These are phyloP conservation scores for Monopis laevigella DNA, from an alignment of 2,888 invertebrate genomes.

Conservation along the genomic window DNA sequence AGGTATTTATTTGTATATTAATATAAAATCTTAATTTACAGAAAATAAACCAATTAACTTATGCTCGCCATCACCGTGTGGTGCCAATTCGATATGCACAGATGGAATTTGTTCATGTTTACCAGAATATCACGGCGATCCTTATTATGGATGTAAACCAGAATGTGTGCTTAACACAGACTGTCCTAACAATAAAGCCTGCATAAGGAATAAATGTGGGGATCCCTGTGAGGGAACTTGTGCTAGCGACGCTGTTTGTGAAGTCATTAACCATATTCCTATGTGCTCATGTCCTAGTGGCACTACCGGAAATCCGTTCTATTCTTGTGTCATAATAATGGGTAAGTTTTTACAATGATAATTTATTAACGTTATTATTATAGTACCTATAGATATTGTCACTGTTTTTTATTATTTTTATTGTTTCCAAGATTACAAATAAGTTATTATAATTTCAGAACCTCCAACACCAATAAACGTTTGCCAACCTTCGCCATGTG, in stretches of 20 bases:
- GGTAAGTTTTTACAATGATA: no score
- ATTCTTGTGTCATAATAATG: constrained; percentile 58
- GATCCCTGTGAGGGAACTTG: constrained; percentile 80
- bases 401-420: not conserved
- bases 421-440: not conserved
- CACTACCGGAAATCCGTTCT: constrained; percentile 71
- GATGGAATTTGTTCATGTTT: constrained; percentile 76
- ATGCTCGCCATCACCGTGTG: constrained; percentile 77
- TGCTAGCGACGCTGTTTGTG: constrained; percentile 67
- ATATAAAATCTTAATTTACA: not conserved
- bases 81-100: constrained; percentile 70
- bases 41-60: constrained; percentile 50
- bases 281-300: constrained; percentile 73
- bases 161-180: constrained; percentile 83
- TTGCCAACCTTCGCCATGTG: constrained; percentile 67
- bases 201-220: constrained; percentile 76
- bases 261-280: constrained; percentile 73
- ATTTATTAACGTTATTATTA: no score
- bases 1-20: not conserved
- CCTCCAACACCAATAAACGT: constrained; percentile 29
- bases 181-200: constrained; percentile 74
- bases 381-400: not conserved
- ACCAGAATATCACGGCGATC: constrained; percentile 78
- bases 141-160: constrained; percentile 77
- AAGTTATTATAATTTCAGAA: constrained; percentile 30